Percentiles rank a stretch among this genome's conserved stretches.
Conservation (phyloP, 2,888 invertebrate genomes). For the Eutolmus rufibarbis region DNA sequence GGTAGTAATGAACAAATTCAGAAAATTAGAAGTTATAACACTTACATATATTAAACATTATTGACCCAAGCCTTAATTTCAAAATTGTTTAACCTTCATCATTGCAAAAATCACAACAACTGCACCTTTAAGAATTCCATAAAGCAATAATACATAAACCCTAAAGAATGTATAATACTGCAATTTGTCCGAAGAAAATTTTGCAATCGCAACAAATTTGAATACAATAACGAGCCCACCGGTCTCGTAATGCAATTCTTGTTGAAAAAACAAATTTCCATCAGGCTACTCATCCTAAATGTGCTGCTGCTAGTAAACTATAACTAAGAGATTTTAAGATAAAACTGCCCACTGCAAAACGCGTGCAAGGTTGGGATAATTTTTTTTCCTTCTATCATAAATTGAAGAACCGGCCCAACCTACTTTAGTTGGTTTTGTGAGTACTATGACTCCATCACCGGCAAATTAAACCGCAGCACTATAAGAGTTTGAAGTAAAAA, state of each 20-base stretch:
- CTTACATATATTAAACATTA: neutral
- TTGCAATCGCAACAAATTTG: neutral
- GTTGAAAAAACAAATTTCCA: neutral
- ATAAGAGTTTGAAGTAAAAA: neutral
- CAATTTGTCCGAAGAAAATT: neutral
- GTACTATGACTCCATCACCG: neutral
- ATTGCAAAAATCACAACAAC: neutral
- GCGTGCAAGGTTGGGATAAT: neutral
- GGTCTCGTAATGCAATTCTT: neutral
- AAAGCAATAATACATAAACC: neutral
- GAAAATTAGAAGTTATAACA: too few species aligned
- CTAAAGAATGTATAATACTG: neutral
- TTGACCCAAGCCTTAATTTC: neutral
- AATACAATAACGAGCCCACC: neutral
- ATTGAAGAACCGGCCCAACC: constrained; percentile 4
- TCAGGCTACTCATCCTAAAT: neutral
- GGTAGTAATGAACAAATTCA: too few species aligned
- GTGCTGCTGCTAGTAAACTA: constrained; percentile 4
- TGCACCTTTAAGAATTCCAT: neutral
- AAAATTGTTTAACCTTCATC: neutral
- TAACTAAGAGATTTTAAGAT: constrained; percentile 4
- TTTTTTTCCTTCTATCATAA: neutral
- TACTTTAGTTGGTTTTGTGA: neutral
- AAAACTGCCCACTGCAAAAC: neutral
- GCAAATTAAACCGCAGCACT: neutral